Evolutionary conservation across 1,140 invertebrate species (phyloP).

Genomic region (Phymastichus coffea): DNA sequence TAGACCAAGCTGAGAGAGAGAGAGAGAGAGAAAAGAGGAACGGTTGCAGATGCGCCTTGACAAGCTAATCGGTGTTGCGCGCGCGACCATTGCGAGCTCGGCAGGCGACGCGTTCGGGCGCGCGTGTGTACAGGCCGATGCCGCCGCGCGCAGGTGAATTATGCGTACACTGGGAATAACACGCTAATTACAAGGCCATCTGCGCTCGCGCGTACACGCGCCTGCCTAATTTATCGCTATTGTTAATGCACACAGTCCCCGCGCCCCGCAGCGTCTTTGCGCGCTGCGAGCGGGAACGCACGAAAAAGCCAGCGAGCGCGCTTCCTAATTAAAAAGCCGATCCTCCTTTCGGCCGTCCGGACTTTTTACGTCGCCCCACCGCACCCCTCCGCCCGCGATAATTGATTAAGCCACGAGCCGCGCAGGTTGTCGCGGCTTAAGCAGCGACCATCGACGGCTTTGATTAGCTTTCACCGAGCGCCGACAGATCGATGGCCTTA

Average conservation of each 20-base stretch:
- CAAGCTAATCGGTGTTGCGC: no score
- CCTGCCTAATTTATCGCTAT: constrained; percentile 39
- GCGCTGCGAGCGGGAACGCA: constrained; percentile 29
- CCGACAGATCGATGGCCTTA: no score
- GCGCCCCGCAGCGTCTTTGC: no score
- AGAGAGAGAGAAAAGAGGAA: no score
- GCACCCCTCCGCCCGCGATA: not conserved
- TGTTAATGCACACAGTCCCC: no score
- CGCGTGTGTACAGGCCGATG: no score
- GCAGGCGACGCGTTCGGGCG: not conserved
- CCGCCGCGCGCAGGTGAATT: no score
- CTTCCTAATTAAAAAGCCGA: not conserved
- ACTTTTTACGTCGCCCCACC: not conserved
- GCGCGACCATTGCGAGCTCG: no score
- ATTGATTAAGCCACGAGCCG: not conserved
- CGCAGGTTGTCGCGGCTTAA: not conserved
- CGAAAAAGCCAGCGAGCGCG: constrained; percentile 3
- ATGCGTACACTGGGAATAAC: constrained; percentile 36
- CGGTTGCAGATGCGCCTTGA: no score
- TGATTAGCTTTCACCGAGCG: not conserved
- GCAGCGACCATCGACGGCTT: not conserved
- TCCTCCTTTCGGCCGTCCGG: not conserved
- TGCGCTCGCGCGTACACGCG: constrained; percentile 27
- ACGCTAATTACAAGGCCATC: constrained; percentile 36
- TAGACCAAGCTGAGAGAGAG: not conserved